phyloP scores from a whole-genome alignment of 1,140 invertebrate species.

The Drosophila pallidifrons region DNA sequence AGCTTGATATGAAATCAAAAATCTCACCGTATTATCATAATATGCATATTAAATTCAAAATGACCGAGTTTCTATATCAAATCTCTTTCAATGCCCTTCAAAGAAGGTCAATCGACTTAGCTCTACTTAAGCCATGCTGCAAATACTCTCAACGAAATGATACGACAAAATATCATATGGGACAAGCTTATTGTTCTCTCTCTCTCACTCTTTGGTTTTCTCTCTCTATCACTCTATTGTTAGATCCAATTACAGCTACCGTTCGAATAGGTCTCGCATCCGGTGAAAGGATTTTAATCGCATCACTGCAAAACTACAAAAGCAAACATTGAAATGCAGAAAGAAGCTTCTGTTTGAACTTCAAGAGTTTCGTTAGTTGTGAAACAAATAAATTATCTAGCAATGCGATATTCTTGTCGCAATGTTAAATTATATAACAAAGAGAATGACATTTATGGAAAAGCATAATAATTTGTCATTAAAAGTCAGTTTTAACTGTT shows the following conservation, averaged over 20 bases:
- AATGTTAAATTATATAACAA: not conserved
- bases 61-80: conserved; percentile 49
- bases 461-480: too few species aligned
- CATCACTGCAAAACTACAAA: not conserved
- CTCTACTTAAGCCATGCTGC: conserved; percentile 5
- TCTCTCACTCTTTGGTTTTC: too few species aligned
- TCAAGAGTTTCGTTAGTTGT: not conserved
- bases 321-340: not conserved
- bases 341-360: not conserved
- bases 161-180: not conserved
- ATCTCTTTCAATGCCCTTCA: conserved; percentile 36
- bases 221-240: not conserved
- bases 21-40: conserved; percentile 46
- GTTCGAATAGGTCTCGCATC: conserved; percentile 4
- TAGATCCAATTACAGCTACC: conserved; percentile 14
- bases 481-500: too few species aligned
- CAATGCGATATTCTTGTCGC: not conserved
- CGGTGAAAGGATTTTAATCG: conserved; percentile 29
- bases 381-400: not conserved
- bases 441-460: too few species aligned
- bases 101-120: conserved; percentile 8
- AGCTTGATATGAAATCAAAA: conserved; percentile 19
- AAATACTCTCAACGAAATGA: not conserved
- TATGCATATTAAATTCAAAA: conserved; percentile 42
- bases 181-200: not conserved